These are phyloP conservation scores for Parnassius apollo DNA, from an alignment of 2,888 invertebrate genomes.

Conservation along the genomic window DNA sequence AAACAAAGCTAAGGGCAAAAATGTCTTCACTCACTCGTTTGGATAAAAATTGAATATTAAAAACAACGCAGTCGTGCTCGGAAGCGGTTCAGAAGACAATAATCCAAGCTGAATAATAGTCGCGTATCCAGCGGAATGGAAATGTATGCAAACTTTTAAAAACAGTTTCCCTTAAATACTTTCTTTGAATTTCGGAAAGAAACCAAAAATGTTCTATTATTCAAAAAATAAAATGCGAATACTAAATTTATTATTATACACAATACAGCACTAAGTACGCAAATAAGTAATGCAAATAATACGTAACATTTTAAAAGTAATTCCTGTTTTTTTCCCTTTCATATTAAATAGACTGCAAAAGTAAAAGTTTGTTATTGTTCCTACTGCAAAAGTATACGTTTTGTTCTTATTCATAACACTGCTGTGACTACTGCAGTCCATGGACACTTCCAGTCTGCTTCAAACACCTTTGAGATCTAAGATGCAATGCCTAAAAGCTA, in stretches of 20 bases:
- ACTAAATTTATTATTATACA: conserved; percentile 12
- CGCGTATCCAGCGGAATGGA: conserved; percentile 18
- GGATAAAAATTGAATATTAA: conserved; percentile 3
- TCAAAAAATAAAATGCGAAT: conserved; percentile 24
- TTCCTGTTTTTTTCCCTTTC: neutral
- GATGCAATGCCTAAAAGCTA: no score
- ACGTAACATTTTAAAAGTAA: neutral
- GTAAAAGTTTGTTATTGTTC: no score
- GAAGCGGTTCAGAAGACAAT: conserved; percentile 24
- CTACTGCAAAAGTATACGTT: no score
- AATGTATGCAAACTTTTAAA: conserved; percentile 25
- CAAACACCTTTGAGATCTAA: no score
- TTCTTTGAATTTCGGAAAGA: conserved; percentile 23
- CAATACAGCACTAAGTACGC: conserved; percentile 14
- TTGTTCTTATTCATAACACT: no score
- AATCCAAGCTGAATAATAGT: conserved; percentile 23
- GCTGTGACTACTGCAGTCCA: no score
- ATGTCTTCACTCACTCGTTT: no score
- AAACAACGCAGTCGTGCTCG: conserved; percentile 11
- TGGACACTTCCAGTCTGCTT: no score
- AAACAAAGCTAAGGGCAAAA: no score
- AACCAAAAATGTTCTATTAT: conserved; percentile 24
- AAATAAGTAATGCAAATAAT: conserved; percentile 8
- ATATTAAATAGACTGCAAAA: neutral
- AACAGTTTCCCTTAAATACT: conserved; percentile 23